Percentiles rank a stretch among this genome's conserved stretches.
phyloP scores from a whole-genome alignment of 2,888 invertebrate genomes.

The Crioceris asparagi region DNA sequence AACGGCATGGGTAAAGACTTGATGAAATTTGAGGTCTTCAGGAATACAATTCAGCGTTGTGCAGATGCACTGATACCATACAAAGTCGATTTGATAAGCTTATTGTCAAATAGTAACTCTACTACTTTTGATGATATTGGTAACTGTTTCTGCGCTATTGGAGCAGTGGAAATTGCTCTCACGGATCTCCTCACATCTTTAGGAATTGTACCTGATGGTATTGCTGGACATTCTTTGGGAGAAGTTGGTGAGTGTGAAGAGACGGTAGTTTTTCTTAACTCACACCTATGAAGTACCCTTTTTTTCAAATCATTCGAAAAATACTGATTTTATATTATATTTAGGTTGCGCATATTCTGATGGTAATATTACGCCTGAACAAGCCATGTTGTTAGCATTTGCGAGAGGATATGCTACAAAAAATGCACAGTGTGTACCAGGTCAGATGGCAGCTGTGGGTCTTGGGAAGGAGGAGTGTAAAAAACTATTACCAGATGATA shows the following conservation, averaged over 20 bases:
- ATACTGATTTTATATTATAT: slow-evolving; percentile 2
- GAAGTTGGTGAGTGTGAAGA: slow-evolving; percentile 54
- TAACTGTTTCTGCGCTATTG: slow-evolving; percentile 49
- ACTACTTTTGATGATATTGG: slow-evolving; percentile 41
- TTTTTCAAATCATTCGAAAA: too few relatives aligned
- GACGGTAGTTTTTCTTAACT: too few relatives aligned
- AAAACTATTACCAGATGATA: slow-evolving; percentile 56
- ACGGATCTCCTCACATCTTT: slow-evolving; percentile 67
- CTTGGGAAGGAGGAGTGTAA: slow-evolving; percentile 27
- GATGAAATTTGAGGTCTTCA: slow-evolving; percentile 47
- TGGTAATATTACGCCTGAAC: slow-evolving; percentile 48
- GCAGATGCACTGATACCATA: slow-evolving; percentile 41
- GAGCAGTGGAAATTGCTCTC: slow-evolving; percentile 59
- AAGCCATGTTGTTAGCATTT: slow-evolving; percentile 49
- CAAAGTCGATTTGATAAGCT: slow-evolving; percentile 43
- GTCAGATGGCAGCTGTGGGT: slow-evolving; percentile 59
- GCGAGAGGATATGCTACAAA: slow-evolving; percentile 42
- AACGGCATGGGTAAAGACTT: slow-evolving; percentile 50
- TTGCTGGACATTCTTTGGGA: slow-evolving; percentile 87
- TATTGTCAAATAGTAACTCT: slow-evolving; percentile 41
- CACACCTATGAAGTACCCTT: too few relatives aligned
- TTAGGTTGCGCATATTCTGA: slow-evolving; percentile 51
- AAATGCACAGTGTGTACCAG: slow-evolving; percentile 23
- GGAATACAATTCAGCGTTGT: slow-evolving; percentile 43
- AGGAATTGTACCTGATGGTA: slow-evolving; percentile 77